Evolutionary conservation across 2,888 invertebrate genomes (phyloP), one percentile per base, ranked within the genome.

Genomic region (Xylophagus ater): DNA sequence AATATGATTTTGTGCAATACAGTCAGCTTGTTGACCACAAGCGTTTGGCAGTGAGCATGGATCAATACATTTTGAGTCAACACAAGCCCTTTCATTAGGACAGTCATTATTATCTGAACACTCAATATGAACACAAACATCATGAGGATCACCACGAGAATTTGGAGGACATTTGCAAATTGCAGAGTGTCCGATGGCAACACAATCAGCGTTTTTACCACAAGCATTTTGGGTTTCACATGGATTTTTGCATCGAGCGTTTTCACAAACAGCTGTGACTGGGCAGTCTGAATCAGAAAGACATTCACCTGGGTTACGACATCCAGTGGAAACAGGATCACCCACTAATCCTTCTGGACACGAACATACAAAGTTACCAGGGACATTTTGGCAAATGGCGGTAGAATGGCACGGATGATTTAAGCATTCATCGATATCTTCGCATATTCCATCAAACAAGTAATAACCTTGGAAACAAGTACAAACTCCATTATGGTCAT

Each of bases 281-380:
- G 87, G 83, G 57, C 89, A 90, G 51, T 89, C 87, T 2, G 73
- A 66, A 54, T 88, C 81, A 3, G 78, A 72, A 47, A 77, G 73
- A 53, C 89, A 90, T 57, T 86, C 85, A 33, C 85, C 88, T 2
- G 89, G 85, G 57, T 77, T 74, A 47, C 80, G 76, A 54, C 90
- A 90, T 21, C 82, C 87, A 0, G 72, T 71, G 40, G 72, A 70
- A 20, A 72, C 66, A 6, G 80, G 75, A 67, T 89, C 89, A 18
- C 87, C 82, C 36, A 90, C 74, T 15, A 86, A 70, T 38, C 85
- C 85, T 52, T 81, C 78, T 0, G 77, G 73, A 53, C 90, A 92
- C 26, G 70, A 66, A 51, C 92, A 92, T 12, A 68, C 67, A 57
- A 74, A 89, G 13, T 81, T 79, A 17, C 92, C 90, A 17, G 77